Base-by-base conservation (phyloP, 2,113 vertebrate genomes). In the Arizona elegans region DNA sequence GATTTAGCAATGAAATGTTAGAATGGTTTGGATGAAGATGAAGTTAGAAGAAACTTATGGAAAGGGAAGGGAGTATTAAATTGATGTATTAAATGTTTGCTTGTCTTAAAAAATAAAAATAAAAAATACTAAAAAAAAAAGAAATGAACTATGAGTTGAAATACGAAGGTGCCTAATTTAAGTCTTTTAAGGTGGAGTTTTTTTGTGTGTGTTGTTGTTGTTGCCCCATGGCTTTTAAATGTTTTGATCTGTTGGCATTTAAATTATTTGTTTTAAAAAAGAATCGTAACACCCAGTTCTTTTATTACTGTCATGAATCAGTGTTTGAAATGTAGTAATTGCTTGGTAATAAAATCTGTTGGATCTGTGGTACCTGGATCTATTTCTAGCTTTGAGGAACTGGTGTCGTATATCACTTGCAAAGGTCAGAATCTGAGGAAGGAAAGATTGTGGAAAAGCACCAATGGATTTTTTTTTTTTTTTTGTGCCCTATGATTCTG, bases 301-400 rank as follows among this genome's bases (percentile, higher is more conserved):
- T 56, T 89, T 24, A n/a, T 56, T 59, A 55, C 38, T 88, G 94
- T 92, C 87, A 86, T 92, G 75, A 92, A 50, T 95, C 50, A 93
- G 94, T 93, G 91, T 94, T 92, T 70, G 62, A 91, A 92, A 93
- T 0, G 2, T 89, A 92, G 94, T 95, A 91, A 93, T 95, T 93
- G 89, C 86, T 95, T 86, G 55, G 94, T 92, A 86, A 95, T 95
- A 90, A 86, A 92, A 70, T 21, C 92, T 0, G 26, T 90, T 8
- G 24, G 29, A 10, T 38, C 11, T 2, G 19, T 47, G 93, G 94
- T 96, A 91, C 92, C 93, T 88, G 0, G 47, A n/a, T 95, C 96
- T 95, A 89, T 94, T 93, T 5, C 50, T 6, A 92, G 95, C 87
- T 3, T 29, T 29, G 89, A 2, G 50, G 26, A 4, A 91, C 94